Conservation (phyloP, 2,113 vertebrate species). For the Rousettus leschenaultii region DNA sequence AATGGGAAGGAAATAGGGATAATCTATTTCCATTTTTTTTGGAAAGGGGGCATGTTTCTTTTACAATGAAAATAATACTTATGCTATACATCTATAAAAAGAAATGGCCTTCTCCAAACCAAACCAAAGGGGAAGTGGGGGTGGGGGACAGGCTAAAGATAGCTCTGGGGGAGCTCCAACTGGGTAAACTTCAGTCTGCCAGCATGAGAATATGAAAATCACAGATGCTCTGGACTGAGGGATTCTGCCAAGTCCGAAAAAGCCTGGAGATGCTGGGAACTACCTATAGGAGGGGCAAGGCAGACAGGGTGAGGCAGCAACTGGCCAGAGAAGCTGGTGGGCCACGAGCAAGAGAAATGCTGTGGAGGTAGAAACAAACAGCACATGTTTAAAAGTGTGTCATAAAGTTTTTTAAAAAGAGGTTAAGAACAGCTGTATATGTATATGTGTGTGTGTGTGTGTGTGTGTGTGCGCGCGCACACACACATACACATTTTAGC, state of each 20-base stretch:
- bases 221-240: neutral
- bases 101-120: constrained; percentile 25
- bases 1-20: neutral
- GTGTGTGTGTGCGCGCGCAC: no score
- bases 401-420: constrained; percentile 15
- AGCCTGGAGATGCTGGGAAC: constrained; percentile 14
- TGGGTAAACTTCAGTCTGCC: constrained; percentile 18
- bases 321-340: constrained; percentile 36
- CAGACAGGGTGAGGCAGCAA: neutral
- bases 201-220: constrained; percentile 33
- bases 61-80: constrained; percentile 48
- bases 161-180: constrained; percentile 32
- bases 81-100: constrained; percentile 41
- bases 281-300: neutral
- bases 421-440: neutral
- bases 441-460: no score
- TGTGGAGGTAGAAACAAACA: neutral
- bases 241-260: neutral
- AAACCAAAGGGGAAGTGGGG: neutral
- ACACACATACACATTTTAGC: no score
- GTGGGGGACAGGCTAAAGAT: neutral
- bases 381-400: neutral
- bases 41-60: neutral
- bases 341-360: constrained; percentile 9
- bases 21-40: constrained; percentile 9